Percentiles rank a stretch among this genome's conserved stretches.
Conservation (phyloP, 53 echinoderm and acorn worm genomes). For the Astropecten irregularis region DNA sequence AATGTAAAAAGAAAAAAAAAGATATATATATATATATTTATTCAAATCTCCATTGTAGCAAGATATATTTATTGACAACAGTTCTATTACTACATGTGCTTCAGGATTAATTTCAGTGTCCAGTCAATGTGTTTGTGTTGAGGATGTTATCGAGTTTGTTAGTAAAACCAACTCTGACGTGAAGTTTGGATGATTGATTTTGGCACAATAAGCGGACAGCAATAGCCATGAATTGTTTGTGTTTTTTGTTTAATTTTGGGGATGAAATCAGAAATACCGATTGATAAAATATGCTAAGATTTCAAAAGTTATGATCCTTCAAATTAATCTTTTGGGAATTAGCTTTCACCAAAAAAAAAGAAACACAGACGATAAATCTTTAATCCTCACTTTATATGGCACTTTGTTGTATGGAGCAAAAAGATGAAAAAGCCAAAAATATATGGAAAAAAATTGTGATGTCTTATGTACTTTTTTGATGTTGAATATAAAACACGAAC, state of each 20-base stretch:
- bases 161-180: no score
- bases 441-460: neutral
- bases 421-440: conserved; percentile 35
- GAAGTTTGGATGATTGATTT: neutral
- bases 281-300: no score
- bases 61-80: neutral
- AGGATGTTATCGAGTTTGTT: no score
- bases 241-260: no score
- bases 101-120: neutral
- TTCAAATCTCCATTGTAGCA: neutral
- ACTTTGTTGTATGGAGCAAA: conserved; percentile 39
- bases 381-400: conserved; percentile 18
- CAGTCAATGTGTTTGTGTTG: no score
- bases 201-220: conserved; percentile 16
- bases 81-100: neutral
- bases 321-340: no score
- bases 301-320: no score
- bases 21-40: no score
- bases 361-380: neutral
- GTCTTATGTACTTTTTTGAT: conserved; percentile 17
- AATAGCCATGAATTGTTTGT: conserved; percentile 30
- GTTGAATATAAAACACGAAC: neutral
- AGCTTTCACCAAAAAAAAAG: neutral
- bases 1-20: neutral
- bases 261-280: no score